Evolutionary conservation across 2,113 vertebrate species (phyloP), one percentile per base, ranked within the genome.

Genomic region (Gavia stellata): DNA sequence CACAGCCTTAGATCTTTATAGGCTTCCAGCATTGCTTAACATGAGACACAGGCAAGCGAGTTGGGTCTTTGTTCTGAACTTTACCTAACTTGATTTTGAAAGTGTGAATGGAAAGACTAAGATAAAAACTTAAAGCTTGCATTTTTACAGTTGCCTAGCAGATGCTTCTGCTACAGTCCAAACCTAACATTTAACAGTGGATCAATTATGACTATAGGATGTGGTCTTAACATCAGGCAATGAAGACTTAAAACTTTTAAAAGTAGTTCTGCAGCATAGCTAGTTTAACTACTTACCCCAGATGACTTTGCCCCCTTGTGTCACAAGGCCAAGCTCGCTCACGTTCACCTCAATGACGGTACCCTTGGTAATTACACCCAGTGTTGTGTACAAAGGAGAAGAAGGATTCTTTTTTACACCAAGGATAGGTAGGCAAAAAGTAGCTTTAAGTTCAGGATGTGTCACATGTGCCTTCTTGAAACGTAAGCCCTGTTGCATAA

Each of bases 381-480:
- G 93, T 15, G 98, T 97, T 31, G 99, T 99, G 97, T 99, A 99
- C 25, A 99, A 97, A 44, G 99, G 98, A 18, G 99, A 99, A 14
- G 99, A 99, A 1, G 99, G 99, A 97, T 99, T 99, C 98, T 99
- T 99, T 96, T 99, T 99, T 38, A 99, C 99, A 26, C 99, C 99
- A 63, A 99, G 98, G 95, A 99, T 99, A 85, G 99, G 99, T 5
- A 99, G 98, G 88, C 99, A 99, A 97, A 99, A 99, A 2, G 99
- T 99, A 78, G 99, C 99, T 97, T 99, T 99, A 88, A 99, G 98
- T 96, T 99, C 99, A 50, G 99, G 99, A 92, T 99, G 99, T 38
- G 99, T 99, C 90, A 99, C 99, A 3, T 99, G 99, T 49, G 99
- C 99, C 94, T 99, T 99, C 97, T 99, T 99, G 97, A 99, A 99